phyloP scores from a whole-genome alignment of 2,888 invertebrate genomes.

The Drosophila longiperda region DNA sequence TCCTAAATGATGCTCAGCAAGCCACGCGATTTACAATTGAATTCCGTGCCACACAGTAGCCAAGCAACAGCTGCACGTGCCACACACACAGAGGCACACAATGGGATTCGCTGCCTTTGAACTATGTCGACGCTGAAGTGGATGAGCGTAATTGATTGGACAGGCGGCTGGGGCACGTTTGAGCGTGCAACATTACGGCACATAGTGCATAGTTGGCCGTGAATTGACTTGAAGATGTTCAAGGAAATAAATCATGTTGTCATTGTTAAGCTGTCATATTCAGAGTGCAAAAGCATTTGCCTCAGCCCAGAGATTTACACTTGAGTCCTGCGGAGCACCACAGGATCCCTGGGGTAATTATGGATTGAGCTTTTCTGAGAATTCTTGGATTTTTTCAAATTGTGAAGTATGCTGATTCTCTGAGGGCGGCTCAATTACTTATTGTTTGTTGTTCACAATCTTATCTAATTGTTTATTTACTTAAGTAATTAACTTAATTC shows the following conservation, averaged over 20 bases:
- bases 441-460: background rate
- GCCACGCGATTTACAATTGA: constrained; percentile 53
- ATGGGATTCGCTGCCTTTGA: constrained; percentile 12
- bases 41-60: constrained; percentile 17
- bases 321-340: background rate
- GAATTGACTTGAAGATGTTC: background rate
- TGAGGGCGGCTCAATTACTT: background rate
- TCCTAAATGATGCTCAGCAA: constrained; percentile 26
- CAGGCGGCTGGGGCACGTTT: constrained; percentile 17
- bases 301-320: constrained; percentile 7
- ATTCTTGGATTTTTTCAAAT: background rate
- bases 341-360: constrained; percentile 28
- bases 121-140: constrained; percentile 3
- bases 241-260: constrained; percentile 27
- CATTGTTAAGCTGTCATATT: constrained; percentile 7
- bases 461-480: background rate
- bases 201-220: background rate
- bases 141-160: constrained; percentile 40
- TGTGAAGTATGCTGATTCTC: background rate
- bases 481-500: background rate
- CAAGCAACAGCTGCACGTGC: constrained; percentile 1
- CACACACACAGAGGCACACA: background rate
- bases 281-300: constrained; percentile 22
- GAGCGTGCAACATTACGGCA: constrained; percentile 6
- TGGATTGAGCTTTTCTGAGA: background rate